Conservation (phyloP, 2,888 invertebrate species). For the Oligia strigilis region DNA sequence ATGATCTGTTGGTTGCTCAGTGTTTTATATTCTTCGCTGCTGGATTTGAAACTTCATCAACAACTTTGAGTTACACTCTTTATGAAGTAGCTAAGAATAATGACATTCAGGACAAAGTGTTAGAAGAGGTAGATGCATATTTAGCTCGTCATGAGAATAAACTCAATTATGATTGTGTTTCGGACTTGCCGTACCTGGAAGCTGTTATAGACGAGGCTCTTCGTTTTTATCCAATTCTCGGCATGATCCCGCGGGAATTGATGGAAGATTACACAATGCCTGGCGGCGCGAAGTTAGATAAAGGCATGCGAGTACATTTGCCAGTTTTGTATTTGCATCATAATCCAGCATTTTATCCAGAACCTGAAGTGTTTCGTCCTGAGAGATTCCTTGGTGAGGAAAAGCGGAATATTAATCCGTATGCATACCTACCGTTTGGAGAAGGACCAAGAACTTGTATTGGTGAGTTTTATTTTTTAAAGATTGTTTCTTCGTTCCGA, state of each 20-base stretch:
- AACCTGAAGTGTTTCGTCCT: conserved; percentile 74
- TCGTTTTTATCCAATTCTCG: conserved; percentile 74
- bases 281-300: conserved; percentile 68
- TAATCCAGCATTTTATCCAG: conserved; percentile 70
- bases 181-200: conserved; percentile 72
- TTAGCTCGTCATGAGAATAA: conserved; percentile 54
- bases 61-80: conserved; percentile 52
- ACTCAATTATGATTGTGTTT: conserved; percentile 59
- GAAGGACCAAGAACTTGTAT: conserved; percentile 76
- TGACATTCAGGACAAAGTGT: conserved; percentile 50
- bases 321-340: conserved; percentile 73
- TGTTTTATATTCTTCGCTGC: conserved; percentile 64
- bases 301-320: conserved; percentile 72
- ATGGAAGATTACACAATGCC: conserved; percentile 74
- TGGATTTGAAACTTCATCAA: conserved; percentile 65
- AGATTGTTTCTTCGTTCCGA: not conserved
- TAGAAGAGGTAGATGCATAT: conserved; percentile 55
- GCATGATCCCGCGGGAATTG: conserved; percentile 70
- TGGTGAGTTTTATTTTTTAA: conserved; percentile 62
- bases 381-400: conserved; percentile 73
- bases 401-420: conserved; percentile 68
- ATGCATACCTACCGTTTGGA: conserved; percentile 75
- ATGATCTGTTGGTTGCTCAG: conserved; percentile 62
- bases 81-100: conserved; percentile 60
- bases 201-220: conserved; percentile 74